Conservation (phyloP, 2,113 vertebrate species). For the Indicator indicator region DNA sequence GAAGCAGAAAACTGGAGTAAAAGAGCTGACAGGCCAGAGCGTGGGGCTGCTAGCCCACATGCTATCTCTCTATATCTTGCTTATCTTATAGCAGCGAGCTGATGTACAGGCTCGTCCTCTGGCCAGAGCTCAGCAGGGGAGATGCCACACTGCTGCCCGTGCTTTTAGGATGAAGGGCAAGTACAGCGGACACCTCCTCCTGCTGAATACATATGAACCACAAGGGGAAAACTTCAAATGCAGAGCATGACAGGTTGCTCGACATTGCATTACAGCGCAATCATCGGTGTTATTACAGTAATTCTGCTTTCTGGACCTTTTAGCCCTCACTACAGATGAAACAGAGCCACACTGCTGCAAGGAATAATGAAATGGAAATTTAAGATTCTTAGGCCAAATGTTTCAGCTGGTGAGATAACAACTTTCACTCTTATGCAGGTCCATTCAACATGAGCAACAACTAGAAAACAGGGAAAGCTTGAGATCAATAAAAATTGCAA, state of each 20-base stretch:
- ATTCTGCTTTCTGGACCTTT: background rate
- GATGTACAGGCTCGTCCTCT: background rate
- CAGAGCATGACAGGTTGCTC: background rate
- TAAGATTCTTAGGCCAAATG: background rate
- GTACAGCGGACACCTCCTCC: background rate
- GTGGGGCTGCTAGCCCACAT: background rate
- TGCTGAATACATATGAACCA: background rate
- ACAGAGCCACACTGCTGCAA: background rate
- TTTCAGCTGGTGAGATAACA: background rate
- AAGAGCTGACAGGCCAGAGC: background rate
- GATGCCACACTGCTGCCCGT: background rate
- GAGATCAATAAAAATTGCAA: background rate
- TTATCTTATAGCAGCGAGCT: background rate
- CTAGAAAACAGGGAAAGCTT: background rate
- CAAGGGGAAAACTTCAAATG: background rate
- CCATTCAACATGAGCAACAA: background rate
- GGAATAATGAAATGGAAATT: background rate
- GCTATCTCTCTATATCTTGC: background rate
- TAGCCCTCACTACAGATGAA: background rate
- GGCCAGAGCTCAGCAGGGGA: accelerated
- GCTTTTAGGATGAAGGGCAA: background rate
- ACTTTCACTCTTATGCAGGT: background rate
- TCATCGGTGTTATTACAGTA: background rate
- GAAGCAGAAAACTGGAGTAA: background rate
- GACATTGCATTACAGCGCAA: background rate